Evolutionary conservation across 2,888 invertebrate species (phyloP), one percentile per base, ranked within the genome.

Genomic region (Mimas tiliae): DNA sequence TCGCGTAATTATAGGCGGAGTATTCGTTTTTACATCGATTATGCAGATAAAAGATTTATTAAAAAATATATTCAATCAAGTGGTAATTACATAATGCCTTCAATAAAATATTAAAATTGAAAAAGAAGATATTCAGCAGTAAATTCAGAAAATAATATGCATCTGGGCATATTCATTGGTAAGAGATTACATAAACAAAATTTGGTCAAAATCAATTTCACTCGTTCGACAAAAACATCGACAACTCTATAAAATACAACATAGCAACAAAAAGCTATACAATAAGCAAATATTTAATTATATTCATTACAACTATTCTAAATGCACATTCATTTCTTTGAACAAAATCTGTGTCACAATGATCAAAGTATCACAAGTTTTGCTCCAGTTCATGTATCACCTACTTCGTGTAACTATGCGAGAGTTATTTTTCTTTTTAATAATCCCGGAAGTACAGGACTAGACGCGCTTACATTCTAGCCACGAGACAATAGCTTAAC

Each of bases 401-500:
- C 16, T 34, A 11, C 50, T 19, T 66, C 64, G 50, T 62, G 33
- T 55, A 14, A 63, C 62, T 62, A 62, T 21, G 45, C 14, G 45
- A 6, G 7, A 38, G 19, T n/a, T 33, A 64, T 70, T 69, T 75
- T 67, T 74, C 71, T 78, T 81, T 83, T 79, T 79, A 80, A 81
- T 83, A 77, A 84, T 79, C 33, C 21, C 63, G 69, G 67, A 69
- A 67, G 74, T 65, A 66, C 76, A 77, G 71, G 75, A 77, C 80
- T 74, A 76, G 73, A 73, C 77, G 73, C 69, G 71, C 68, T 68
- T 69, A 74, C 69, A 74, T 75, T 78, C 77, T 76, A 79, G 74
- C 77, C 74, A 72, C 72, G 70, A 79, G 86, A 91, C 90, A 91
- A 91, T 86, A 79, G 80, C 72, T 73, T 86, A 86, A 86, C 87